These are phyloP conservation scores for Spodoptera litura DNA, from an alignment of 1,140 invertebrate species.

Conservation along the genomic window DNA sequence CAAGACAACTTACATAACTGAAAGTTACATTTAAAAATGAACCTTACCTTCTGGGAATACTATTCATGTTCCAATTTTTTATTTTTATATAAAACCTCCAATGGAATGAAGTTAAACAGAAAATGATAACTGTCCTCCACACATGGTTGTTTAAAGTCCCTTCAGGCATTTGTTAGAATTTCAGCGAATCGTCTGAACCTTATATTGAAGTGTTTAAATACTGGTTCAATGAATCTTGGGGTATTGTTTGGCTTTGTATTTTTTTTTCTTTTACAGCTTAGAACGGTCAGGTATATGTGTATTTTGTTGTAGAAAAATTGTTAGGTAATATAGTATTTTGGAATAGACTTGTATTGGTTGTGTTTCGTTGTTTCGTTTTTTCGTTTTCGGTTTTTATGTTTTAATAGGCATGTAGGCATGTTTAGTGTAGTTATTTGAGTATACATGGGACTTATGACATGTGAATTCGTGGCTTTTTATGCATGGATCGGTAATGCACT, in stretches of 20 bases:
- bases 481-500: too few species aligned
- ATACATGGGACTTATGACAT: too few species aligned
- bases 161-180: constrained; percentile 29
- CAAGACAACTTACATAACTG: too few species aligned
- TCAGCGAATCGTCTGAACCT: constrained; percentile 29
- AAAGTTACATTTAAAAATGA: too few species aligned
- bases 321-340: too few species aligned
- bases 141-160: constrained; percentile 10
- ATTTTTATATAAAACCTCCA: not conserved
- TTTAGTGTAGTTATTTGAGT: too few species aligned
- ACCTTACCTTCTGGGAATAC: too few species aligned
- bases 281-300: not conserved
- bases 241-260: constrained; percentile 26
- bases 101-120: not conserved
- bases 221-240: constrained; percentile 21
- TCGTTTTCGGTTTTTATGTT: too few species aligned
- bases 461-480: too few species aligned
- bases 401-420: too few species aligned
- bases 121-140: constrained; percentile 26
- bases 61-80: not conserved
- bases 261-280: constrained; percentile 1
- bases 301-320: not conserved
- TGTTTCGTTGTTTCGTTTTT: too few species aligned
- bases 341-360: too few species aligned
- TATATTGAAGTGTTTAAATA: constrained; percentile 34